Evolutionary conservation across 2,797 vertebrate species (phyloP), one percentile per base, ranked within the genome.

Genomic region (Pangasius sanitwongsei): DNA sequence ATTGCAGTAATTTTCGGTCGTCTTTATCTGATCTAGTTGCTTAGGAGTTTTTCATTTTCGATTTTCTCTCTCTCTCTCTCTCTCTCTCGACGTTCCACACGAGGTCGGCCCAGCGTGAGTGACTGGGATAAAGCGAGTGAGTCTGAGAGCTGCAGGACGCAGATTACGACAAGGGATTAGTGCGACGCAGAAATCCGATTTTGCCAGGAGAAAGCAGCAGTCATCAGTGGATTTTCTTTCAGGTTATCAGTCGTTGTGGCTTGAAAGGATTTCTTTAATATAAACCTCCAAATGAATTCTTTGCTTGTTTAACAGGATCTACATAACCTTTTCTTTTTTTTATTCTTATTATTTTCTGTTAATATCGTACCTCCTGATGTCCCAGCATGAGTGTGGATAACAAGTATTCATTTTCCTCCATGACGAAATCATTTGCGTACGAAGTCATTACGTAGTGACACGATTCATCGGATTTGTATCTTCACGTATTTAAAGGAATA

Each of bases 131-230:
- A 89, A 88, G 89, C 86, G 88, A 90, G 92, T 87, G 90, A 13
- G 93, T 90, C 92, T 86, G 93, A 96, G 95, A 95, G 94, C 95
- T 94, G 95, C 96, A 96, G 96, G 96, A 96, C 97, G 96, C 97
- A 98, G 98, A 99, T 98, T 98, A 97, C 96, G 96, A 95, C 95
- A 20, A 85, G 96, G 97, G 98, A 98, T 99, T 99, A 99, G 96
- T 93, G 96, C 95, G 96, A 96, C 95, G 95, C 95, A 97, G 95
- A 97, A 98, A 99, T 98, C 97, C 95, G 97, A 98, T 98, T 98
- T 98, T 96, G 96, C 96, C 94, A 92, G 94, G 96, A 96, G 96
- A 97, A 97, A 96, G 96, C 97, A 94, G 95, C 96, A 94, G 94
- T 96, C 96, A 96, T 95, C 92, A 94, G 95, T 97, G 97, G 97